These are phyloP conservation scores for Neuroterus valhalla DNA, from an alignment of 1,140 invertebrate genomes.

Conservation along the genomic window DNA sequence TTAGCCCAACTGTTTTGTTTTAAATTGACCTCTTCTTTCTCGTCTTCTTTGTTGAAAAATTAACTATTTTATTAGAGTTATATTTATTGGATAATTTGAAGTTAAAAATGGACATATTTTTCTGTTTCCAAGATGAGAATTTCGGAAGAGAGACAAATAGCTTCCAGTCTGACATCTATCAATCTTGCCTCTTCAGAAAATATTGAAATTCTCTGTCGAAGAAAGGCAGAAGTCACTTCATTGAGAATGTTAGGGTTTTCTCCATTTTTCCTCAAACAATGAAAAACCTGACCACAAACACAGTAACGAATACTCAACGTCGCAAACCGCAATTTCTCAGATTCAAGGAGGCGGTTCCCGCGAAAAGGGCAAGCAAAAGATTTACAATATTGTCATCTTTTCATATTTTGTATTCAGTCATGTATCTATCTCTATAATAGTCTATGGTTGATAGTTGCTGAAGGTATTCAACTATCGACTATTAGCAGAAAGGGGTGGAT, in stretches of 20 bases:
- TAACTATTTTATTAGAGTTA: no score
- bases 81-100: no score
- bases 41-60: no score
- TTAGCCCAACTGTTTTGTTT: no score
- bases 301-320: neutral
- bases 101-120: no score
- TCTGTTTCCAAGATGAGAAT: neutral
- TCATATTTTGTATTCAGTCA: neutral
- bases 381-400: slow-evolving; percentile 7
- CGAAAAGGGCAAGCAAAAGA: neutral
- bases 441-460: neutral
- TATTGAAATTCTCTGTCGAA: neutral
- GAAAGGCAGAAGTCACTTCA: neutral
- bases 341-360: neutral
- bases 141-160: neutral
- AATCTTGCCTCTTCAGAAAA: no score
- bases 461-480: neutral
- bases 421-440: neutral
- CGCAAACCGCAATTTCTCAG: neutral
- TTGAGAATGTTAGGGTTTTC: neutral
- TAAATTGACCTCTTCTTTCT: no score
- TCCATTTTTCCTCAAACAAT: slow-evolving; percentile 5
- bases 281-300: neutral
- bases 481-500: slow-evolving; percentile 8
- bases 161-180: no score